A percentile compares a stretch with the other conserved stretches of the same genome.
Conservation (phyloP, 1,140 invertebrate species). For the Babylonia areolata region DNA sequence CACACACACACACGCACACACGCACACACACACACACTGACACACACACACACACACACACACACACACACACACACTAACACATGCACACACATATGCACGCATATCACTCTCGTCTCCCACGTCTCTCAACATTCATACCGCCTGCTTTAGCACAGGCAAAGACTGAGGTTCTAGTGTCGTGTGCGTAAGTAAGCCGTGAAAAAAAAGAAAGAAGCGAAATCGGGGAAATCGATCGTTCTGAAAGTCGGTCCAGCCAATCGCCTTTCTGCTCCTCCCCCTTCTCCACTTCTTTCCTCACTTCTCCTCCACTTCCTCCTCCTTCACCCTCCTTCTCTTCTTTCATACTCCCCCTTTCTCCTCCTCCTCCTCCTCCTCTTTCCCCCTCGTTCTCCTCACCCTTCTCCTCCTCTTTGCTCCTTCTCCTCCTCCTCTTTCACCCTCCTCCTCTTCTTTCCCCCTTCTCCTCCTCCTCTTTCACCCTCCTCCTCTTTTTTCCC, state of each 20-base stretch:
- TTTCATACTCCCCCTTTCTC: too few relatives aligned
- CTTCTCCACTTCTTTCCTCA: background rate
- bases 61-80: constrained; percentile 14
- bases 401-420: background rate
- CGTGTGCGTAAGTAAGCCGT: too few relatives aligned
- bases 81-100: constrained; percentile 3
- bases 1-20: constrained; percentile 1
- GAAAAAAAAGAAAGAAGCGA: too few relatives aligned
- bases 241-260: background rate
- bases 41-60: background rate
- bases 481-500: background rate
- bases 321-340: too few relatives aligned
- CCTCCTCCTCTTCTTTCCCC: background rate
- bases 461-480: background rate
- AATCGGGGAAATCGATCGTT: too few relatives aligned
- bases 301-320: background rate
- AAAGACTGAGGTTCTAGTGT: too few relatives aligned
- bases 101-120: background rate
- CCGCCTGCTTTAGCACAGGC: too few relatives aligned
- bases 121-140: too few relatives aligned
- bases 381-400: background rate
- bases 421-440: background rate
- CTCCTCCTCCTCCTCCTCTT: too few relatives aligned
- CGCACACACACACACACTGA: background rate
- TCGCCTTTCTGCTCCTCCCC: background rate